phyloP scores from a whole-genome alignment of 2,113 vertebrate species.

The Carettochelys insculpta region DNA sequence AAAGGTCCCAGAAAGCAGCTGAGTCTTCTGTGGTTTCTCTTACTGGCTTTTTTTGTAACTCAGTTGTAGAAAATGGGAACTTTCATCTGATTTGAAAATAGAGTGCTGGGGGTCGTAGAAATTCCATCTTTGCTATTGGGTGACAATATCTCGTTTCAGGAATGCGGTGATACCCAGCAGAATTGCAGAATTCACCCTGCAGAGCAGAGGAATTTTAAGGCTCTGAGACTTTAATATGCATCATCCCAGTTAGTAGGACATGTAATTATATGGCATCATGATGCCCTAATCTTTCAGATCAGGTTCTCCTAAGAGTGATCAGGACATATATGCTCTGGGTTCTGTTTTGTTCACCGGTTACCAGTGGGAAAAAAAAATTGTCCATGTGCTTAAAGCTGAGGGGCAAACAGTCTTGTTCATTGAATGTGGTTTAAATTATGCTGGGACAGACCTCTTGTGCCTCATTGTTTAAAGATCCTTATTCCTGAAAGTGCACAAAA shows the following conservation, averaged over 20 bases:
- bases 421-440: conserved; percentile 15
- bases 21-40: not conserved
- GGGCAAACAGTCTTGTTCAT: not conserved
- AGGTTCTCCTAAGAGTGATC: not conserved
- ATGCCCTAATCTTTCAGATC: not conserved
- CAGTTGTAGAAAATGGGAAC: not conserved
- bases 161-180: fast-evolving
- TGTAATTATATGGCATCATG: not conserved
- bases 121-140: fast-evolving
- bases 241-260: not conserved
- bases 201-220: not conserved
- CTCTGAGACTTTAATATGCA: not conserved
- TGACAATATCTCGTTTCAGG: fast-evolving
- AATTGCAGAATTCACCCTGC: not conserved
- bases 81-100: not conserved
- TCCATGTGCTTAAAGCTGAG: not conserved
- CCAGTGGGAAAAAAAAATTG: not conserved
- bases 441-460: conserved; percentile 4
- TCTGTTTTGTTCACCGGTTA: not conserved
- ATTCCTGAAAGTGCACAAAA: conserved; percentile 57
- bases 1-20: not conserved
- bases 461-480: conserved; percentile 8
- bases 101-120: not conserved
- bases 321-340: fast-evolving
- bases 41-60: not conserved